A percentile compares a stretch with the other conserved stretches of the same genome.
Evolutionary conservation across 2,113 vertebrate genomes (phyloP).

Genomic region (Mesoclemmys tuberculata): DNA sequence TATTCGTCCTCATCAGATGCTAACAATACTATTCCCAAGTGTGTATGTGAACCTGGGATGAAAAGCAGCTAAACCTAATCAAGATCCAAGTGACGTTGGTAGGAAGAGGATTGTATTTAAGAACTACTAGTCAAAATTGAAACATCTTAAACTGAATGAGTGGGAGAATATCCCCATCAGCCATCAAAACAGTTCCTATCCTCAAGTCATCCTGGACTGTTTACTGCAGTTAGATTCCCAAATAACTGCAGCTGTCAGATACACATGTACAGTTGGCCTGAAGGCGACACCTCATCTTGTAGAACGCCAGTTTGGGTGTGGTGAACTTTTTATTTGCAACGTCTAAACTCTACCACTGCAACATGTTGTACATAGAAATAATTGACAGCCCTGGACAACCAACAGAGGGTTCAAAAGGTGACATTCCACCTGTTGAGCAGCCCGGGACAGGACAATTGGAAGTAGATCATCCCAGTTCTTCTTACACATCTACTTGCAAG

Average conservation of each 20-base stretch:
- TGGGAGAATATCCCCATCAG: background rate
- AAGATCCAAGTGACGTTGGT: background rate
- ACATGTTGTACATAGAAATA: background rate
- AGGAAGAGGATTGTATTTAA: background rate
- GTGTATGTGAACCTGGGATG: background rate
- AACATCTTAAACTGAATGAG: background rate
- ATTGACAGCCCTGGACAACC: background rate
- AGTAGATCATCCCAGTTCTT: background rate
- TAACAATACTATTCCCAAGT: background rate
- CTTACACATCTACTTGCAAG: background rate
- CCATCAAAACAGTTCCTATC: background rate
- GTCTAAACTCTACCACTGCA: background rate
- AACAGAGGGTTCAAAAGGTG: background rate
- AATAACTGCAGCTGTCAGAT: background rate
- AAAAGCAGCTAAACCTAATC: background rate
- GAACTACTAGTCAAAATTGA: background rate
- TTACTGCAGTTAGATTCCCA: background rate
- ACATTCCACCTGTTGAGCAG: conserved; percentile 3
- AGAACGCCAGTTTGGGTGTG: background rate
- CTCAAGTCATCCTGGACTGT: background rate
- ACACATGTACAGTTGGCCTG: background rate
- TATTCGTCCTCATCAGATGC: fast-evolving
- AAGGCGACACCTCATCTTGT: background rate
- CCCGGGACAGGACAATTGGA: fast-evolving
- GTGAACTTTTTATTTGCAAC: background rate